Conservation (phyloP, 2,113 vertebrate species). For the Herpailurus yagouaroundi region DNA sequence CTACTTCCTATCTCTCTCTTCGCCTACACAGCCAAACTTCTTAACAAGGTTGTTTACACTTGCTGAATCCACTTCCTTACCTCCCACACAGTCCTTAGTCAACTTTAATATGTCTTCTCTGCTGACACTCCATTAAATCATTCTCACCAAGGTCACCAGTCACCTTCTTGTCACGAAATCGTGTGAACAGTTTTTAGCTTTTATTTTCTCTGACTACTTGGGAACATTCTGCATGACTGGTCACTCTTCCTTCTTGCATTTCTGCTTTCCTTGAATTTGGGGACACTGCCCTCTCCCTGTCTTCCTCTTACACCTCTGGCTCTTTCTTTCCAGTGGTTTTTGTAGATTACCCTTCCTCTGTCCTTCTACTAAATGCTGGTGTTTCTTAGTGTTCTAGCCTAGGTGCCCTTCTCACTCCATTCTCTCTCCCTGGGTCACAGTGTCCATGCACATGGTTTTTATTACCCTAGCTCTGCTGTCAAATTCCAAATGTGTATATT, state of each 20-base stretch:
- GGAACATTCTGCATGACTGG: background rate
- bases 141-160: constrained; percentile 37
- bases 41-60: background rate
- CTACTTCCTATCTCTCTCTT: background rate
- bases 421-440: background rate
- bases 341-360: background rate
- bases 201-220: background rate
- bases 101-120: constrained; percentile 33
- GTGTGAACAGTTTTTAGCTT: background rate
- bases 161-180: background rate
- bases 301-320: background rate
- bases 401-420: background rate
- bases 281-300: too few relatives aligned
- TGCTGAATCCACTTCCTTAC: background rate
- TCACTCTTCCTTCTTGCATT: background rate
- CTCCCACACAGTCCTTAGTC: background rate
- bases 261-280: background rate
- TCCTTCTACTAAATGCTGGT: background rate
- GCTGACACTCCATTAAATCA: background rate
- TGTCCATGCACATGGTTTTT: background rate
- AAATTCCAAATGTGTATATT: background rate
- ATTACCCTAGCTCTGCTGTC: background rate
- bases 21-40: background rate
- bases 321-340: background rate
- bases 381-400: background rate